These are phyloP conservation scores for Plebejus anna DNA, from an alignment of 2,888 invertebrate genomes.

Conservation along the genomic window DNA sequence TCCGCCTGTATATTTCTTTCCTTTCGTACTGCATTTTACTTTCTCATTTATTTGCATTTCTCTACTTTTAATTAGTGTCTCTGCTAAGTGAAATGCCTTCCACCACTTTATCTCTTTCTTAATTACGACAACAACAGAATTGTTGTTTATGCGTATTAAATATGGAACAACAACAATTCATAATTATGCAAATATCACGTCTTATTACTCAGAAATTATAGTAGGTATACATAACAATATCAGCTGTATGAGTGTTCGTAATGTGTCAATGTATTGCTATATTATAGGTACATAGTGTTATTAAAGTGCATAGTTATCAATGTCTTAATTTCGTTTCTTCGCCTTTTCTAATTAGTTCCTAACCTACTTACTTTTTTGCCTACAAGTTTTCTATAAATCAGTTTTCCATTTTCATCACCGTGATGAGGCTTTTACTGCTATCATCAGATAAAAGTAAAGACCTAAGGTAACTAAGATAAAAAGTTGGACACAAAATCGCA, in stretches of 20 bases:
- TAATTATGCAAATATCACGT: background rate
- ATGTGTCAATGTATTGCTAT: background rate
- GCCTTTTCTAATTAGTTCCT: background rate
- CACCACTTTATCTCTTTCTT: background rate
- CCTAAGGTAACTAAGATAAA: background rate
- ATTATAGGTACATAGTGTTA: background rate
- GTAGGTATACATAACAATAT: background rate
- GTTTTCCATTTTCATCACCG: background rate
- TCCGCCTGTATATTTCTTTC: slow-evolving; percentile 54
- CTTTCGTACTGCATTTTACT: slow-evolving; percentile 42
- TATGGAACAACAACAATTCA: background rate
- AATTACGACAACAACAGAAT: background rate
- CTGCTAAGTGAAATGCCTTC: background rate
- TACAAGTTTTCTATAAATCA: background rate
- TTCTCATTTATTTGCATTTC: slow-evolving; percentile 22
- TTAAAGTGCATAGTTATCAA: background rate
- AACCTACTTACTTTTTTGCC: background rate
- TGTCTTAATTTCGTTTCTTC: background rate
- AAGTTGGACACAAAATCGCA: too few species aligned
- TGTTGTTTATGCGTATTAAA: background rate
- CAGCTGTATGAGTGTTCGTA: background rate
- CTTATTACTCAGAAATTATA: background rate
- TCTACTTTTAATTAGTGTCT: slow-evolving; percentile 9
- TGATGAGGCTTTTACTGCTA: background rate
- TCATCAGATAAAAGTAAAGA: background rate